phyloP scores from a whole-genome alignment of 2,797 vertebrate species.

The Poecile montanus region DNA sequence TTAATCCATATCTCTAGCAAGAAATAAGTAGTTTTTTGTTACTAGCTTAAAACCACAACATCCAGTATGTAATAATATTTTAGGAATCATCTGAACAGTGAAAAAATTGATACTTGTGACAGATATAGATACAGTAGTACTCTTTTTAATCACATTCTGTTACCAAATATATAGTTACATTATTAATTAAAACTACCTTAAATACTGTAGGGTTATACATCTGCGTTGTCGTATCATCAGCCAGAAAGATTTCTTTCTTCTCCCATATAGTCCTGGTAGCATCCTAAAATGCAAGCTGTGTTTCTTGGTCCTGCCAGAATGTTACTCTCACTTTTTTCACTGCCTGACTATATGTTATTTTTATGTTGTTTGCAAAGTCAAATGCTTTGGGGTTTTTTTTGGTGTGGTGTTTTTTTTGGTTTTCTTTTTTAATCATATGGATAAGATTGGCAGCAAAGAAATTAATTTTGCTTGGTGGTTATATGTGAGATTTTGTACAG shows the following conservation, averaged over 20 bases:
- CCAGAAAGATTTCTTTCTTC: background rate
- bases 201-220: background rate
- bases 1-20: too few relatives aligned
- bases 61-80: background rate
- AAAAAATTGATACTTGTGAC: background rate
- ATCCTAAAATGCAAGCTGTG: background rate
- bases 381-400: background rate
- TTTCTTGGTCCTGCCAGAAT: background rate
- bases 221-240: background rate
- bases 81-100: background rate
- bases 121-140: background rate
- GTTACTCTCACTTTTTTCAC: background rate
- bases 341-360: background rate
- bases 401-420: background rate
- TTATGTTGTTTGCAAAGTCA: background rate
- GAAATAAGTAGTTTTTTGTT: too few relatives aligned
- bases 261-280: background rate
- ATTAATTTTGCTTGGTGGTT: background rate
- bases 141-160: background rate
- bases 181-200: background rate
- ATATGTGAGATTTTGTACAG: background rate
- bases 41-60: too few relatives aligned
- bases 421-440: background rate
- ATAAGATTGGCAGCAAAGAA: background rate
- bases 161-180: background rate